Percentiles rank a stretch among this genome's conserved stretches.
Evolutionary conservation across 2,113 vertebrate genomes (phyloP).

Genomic region (Apistogramma diplotaenia): DNA sequence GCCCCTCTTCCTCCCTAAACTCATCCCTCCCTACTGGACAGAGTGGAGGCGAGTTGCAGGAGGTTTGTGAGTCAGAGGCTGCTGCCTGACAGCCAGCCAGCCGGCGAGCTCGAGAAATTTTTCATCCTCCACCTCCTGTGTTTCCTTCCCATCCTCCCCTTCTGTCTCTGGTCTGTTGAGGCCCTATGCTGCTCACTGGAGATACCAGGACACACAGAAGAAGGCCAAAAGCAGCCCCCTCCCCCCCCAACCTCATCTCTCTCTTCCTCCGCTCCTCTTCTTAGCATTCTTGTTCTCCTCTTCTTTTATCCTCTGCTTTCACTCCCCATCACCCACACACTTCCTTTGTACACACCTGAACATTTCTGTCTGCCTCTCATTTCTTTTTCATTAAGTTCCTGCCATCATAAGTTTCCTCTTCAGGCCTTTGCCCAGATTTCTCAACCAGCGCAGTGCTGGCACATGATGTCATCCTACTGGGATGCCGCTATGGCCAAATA

Average conservation of each 20-base stretch:
- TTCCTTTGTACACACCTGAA: not conserved
- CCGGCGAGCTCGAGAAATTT: conserved; percentile 34
- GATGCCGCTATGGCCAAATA: not conserved
- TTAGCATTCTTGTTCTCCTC: not conserved
- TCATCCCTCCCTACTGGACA: conserved; percentile 20
- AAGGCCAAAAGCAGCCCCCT: conserved; percentile 31
- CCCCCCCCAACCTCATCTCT: not conserved
- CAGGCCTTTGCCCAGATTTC: conserved; percentile 21
- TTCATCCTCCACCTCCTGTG: conserved; percentile 26
- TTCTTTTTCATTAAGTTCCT: not conserved
- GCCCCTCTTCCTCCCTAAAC: conserved; percentile 26
- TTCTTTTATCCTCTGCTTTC: not conserved
- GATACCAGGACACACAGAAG: conserved; percentile 41
- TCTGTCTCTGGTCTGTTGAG: conserved; percentile 37
- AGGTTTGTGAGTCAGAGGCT: conserved; percentile 47
- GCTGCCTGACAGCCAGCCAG: conserved; percentile 45
- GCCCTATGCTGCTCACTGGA: conserved; percentile 49
- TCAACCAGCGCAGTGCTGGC: conserved; percentile 7
- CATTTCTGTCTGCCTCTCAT: not conserved
- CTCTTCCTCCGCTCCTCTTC: not conserved
- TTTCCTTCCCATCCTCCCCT: conserved; percentile 20
- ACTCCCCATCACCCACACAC: not conserved
- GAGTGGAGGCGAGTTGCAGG: conserved; percentile 6
- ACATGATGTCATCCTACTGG: not conserved
- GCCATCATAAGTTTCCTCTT: not conserved